phyloP scores from a whole-genome alignment of 2,888 invertebrate genomes.

The Standfussiana lucernea region DNA sequence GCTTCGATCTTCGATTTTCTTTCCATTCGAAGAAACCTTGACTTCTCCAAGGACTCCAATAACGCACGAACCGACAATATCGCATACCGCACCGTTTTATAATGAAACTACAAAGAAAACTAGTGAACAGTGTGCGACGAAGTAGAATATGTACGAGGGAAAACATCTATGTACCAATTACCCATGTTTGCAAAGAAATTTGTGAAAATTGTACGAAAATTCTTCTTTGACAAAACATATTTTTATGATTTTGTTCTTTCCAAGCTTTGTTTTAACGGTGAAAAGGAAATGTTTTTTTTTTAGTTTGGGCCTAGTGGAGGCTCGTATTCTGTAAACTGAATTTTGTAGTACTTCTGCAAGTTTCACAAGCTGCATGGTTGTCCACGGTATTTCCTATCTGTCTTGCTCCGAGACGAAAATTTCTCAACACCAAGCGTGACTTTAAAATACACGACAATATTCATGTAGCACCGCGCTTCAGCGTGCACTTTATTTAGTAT shows the following conservation, averaged over 20 bases:
- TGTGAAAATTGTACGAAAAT: neutral
- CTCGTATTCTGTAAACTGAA: neutral
- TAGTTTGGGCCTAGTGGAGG: too few relatives aligned
- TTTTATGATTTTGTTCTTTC: neutral
- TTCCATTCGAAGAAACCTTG: constrained; percentile 45
- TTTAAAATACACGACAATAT: neutral
- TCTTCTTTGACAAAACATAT: neutral
- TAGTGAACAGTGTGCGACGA: too few relatives aligned
- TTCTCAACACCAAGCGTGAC: neutral
- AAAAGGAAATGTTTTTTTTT: neutral
- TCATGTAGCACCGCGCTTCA: neutral
- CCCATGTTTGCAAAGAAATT: too few relatives aligned
- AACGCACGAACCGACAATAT: constrained; percentile 29
- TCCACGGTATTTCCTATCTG: neutral
- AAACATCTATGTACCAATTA: too few relatives aligned
- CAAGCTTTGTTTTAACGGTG: neutral
- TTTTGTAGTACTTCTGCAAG: constrained; percentile 1
- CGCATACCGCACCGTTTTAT: constrained; percentile 3
- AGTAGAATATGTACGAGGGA: too few relatives aligned
- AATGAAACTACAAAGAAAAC: constrained; percentile 23
- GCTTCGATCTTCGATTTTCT: constrained; percentile 40
- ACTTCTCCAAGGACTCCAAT: constrained; percentile 48
- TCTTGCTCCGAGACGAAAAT: neutral
- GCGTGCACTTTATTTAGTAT: neutral
- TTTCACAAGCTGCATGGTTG: neutral